Evolutionary conservation across 2,113 vertebrate species (phyloP).

Genomic region (Bubalus kerabau): DNA sequence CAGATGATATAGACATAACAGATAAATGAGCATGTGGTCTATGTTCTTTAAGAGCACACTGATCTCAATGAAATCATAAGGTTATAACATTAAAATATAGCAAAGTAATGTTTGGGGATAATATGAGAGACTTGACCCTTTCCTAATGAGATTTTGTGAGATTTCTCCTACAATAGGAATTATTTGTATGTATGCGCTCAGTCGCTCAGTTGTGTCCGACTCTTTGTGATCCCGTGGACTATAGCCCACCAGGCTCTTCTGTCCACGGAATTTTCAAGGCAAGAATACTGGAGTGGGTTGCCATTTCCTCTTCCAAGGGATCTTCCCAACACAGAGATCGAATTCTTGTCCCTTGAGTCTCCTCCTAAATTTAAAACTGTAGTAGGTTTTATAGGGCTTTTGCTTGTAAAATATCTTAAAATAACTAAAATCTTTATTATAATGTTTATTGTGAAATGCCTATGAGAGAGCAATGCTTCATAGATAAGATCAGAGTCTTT

Average conservation of each 20-base stretch:
- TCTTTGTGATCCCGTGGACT: background rate
- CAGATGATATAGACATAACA: background rate
- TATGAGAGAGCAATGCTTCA: background rate
- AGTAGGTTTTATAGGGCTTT: background rate
- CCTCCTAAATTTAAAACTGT: background rate
- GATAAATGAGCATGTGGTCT: background rate
- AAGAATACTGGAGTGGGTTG: background rate
- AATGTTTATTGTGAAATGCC: background rate
- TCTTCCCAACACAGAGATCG: background rate
- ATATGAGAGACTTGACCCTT: background rate
- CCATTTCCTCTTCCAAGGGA: background rate
- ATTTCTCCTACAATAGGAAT: background rate
- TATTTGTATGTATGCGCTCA: background rate
- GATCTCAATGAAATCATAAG: background rate
- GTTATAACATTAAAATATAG: background rate
- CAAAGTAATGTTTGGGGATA: background rate
- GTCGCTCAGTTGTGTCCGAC: rapidly evolving
- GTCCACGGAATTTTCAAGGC: background rate
- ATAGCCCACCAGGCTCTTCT: background rate
- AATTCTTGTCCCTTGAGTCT: background rate
- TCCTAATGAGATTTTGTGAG: background rate
- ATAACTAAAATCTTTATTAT: background rate
- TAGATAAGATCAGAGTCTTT: slow-evolving; percentile 5
- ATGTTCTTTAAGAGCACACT: background rate
- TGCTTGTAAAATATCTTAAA: background rate